Evolutionary conservation across 2,113 vertebrate species (phyloP).

Genomic region (Corynorhinus townsendii): DNA sequence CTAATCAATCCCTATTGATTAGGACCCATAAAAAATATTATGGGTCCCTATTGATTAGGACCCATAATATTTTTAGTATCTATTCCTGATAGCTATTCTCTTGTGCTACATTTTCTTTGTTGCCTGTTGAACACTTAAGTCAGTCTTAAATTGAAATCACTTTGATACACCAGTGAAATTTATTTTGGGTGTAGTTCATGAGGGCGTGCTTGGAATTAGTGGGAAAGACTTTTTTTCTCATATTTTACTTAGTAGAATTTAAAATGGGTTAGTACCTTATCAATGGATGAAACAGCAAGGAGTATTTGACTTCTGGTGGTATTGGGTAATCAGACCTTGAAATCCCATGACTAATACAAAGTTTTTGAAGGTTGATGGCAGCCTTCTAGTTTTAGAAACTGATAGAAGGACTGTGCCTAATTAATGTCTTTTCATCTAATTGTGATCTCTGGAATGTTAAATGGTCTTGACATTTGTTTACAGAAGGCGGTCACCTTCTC

Average conservation of each 20-base stretch:
- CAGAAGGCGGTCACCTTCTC: constrained; percentile 95
- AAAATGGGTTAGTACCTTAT: not conserved
- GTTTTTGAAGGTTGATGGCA: not conserved
- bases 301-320: not conserved
- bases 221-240: not conserved
- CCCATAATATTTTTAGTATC: not conserved
- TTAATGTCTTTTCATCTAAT: not conserved
- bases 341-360: not conserved
- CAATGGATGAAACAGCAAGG: not conserved
- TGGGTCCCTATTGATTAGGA: not conserved
- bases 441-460: not conserved
- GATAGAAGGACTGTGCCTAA: not conserved
- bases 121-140: not conserved
- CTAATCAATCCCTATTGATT: no score
- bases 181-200: not conserved
- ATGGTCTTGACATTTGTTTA: not conserved
- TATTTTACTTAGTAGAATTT: not conserved
- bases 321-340: not conserved
- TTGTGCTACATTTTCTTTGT: not conserved
- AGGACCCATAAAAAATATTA: no score
- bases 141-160: not conserved
- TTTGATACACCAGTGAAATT: not conserved
- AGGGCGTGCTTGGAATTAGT: not conserved
- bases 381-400: not conserved
- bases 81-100: not conserved